Conservation (phyloP, 2,113 vertebrate genomes). For the Ibidorhyncha struthersii region DNA sequence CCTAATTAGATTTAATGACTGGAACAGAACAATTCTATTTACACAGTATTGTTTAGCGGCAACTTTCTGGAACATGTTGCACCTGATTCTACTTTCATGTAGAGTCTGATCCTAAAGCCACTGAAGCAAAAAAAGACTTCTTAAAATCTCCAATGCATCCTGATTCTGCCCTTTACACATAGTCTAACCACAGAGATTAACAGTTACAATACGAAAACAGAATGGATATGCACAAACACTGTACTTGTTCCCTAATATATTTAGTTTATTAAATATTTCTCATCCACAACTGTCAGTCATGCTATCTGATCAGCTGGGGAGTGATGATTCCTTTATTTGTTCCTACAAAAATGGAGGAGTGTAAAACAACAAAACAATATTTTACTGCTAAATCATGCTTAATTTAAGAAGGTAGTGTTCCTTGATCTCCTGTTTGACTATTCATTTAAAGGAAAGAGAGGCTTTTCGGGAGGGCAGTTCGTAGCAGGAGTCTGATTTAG, state of each 20-base stretch:
- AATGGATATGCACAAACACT: not conserved
- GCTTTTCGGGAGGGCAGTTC: not conserved
- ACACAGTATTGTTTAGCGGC: not conserved
- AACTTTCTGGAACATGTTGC: slow-evolving; percentile 15
- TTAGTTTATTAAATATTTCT: not conserved
- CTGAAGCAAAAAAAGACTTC: not conserved
- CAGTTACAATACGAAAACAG: not conserved
- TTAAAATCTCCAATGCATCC: not conserved
- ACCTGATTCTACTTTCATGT: not conserved
- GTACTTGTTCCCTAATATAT: not conserved
- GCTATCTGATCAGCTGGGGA: not conserved
- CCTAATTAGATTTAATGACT: slow-evolving; percentile 42
- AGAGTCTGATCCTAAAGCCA: not conserved
- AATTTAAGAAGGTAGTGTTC: not conserved
- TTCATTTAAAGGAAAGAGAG: not conserved
- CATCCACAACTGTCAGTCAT: not conserved
- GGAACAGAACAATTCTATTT: slow-evolving; percentile 34
- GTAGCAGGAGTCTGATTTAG: not conserved
- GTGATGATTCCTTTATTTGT: not conserved
- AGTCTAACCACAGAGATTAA: not conserved
- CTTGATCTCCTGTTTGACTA: not conserved
- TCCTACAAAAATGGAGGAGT: not conserved
- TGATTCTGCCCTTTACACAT: not conserved
- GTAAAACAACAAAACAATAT: not conserved
- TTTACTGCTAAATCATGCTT: not conserved